Conservation (phyloP, 1,140 invertebrate genomes). For the Antheraea mylitta region DNA sequence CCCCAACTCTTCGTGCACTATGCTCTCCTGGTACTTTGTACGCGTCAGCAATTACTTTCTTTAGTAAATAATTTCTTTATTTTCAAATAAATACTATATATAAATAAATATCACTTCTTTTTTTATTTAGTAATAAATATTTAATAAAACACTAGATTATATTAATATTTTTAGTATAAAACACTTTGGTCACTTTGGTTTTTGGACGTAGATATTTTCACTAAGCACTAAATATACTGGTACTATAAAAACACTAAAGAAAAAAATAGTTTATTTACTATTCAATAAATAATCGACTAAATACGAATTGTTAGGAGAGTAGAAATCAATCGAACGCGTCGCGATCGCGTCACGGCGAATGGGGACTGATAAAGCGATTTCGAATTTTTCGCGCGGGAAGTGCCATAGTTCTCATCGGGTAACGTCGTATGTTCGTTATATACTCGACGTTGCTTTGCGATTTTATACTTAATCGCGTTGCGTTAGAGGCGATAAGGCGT, state of each 20-base stretch:
- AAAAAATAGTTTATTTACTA: not conserved
- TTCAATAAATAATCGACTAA: not conserved
- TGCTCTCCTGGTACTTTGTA: slow-evolving; percentile 34
- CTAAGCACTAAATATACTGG: not conserved
- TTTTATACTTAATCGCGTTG: slow-evolving; percentile 30
- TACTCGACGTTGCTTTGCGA: slow-evolving; percentile 49
- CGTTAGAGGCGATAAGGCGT: slow-evolving; percentile 64
- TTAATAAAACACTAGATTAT: not conserved
- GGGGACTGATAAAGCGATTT: slow-evolving; percentile 70
- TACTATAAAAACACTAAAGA: too few species aligned
- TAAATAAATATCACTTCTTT: slow-evolving; percentile 13
- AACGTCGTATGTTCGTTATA: slow-evolving; percentile 68
- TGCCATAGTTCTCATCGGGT: slow-evolving; percentile 36
- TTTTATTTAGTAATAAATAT: not conserved
- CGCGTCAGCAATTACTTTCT: not conserved
- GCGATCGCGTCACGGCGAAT: slow-evolving; percentile 26
- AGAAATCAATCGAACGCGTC: slow-evolving; percentile 22
- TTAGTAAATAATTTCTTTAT: slow-evolving; percentile 10
- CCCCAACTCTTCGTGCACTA: slow-evolving; percentile 15
- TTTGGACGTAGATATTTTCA: slow-evolving; percentile 7
- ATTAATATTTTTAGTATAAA: not conserved
- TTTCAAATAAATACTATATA: slow-evolving; percentile 6
- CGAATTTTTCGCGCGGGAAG: slow-evolving; percentile 77
- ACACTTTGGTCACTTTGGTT: slow-evolving; percentile 56
- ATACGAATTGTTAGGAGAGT: not conserved